Evolutionary conservation across 2,888 invertebrate genomes (phyloP), one percentile per base, ranked within the genome.

Genomic region (Aphidius colemani): DNA sequence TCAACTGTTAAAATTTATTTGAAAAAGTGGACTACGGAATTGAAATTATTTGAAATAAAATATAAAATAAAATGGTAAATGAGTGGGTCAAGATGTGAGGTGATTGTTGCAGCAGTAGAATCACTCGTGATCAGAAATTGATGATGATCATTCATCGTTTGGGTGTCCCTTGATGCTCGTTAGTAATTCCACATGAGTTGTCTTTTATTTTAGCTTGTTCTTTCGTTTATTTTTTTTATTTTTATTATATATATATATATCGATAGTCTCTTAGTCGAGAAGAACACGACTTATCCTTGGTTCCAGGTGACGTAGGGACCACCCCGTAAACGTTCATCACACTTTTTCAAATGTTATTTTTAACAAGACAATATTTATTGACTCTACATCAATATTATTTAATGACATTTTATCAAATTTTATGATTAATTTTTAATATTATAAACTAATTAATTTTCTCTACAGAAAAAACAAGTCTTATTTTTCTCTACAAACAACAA

Each of bases 311-410:
- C 70, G 74, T 41, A 65, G 69, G 70, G 79, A 79, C 79, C 79
- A 79, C 79, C 79, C 79, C 75, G 71, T 73, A 73, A 75, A 72
- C 76, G 78, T 78, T 75, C 71, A 74, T 80, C 79, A 79, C 75
- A 70, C 75, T 74, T 74, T 74, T 75, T 74, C 72, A 72, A 75
- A 76, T 53, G 68, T 59, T 55, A 59, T 48, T 13, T 50, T 18
- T 40, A 63, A 53, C 53, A 30, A 5, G 3, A 3, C 1, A 30
- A 30, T 30, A 30, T 30, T 30, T 30, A 30, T 30, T 59, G 49
- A 18, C 30, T 53, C 9, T 44, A 45, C 13, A 51, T 30, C 40
- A 51, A 63, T 18, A 39, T 30, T 30, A 30, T 30, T 30, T 5
- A 30, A 30, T 30, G 30, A 30, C 1, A 30, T 30, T 30, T 18